Base-by-base conservation (phyloP, 1,140 invertebrate genomes). In the Acromyrmex echinatior region DNA sequence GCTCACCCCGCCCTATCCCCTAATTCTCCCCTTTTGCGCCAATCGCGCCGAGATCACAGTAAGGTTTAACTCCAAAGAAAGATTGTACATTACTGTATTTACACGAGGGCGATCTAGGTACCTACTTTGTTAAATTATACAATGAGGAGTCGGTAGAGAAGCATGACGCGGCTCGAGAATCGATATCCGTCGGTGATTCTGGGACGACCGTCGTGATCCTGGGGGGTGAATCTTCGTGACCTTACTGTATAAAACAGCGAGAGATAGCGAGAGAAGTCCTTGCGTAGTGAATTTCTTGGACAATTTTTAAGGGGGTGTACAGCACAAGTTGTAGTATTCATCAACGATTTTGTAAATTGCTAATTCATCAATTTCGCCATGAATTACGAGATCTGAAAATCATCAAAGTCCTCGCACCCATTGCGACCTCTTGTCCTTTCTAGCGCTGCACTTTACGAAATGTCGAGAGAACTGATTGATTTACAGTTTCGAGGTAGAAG, bases 21-120 rank as follows among this genome's bases (percentile, higher is more conserved):
- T 9, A 16, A 58, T 78, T 65, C 49, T 49, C 62, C 82, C 82
- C 60, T 66, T 84, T 87, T 56, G 84, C 85, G 87, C 85, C 77
- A 68, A 66, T 60, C 51, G 81, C 86, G 82, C 73, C 85, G 88
- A 91, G 92, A 92, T 94, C 93, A 94, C 94, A 91, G 93, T 95
- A 94, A 94, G 93, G 92, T 95, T 93, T 92, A 94, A 94, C 93
- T 94, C 93, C 93, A 93, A 93, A 81, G 74, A 88, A 90, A 92
- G 92, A 90, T 93, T 94, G 94, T 94, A 95, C 93, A 95, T 94
- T 95, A 94, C 91, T 95, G 92, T 95, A 95, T 95, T 95, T 95
- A 95, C 93, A 93, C 88, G 92, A 88, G 86, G 63, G 73, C 77
- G 90, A 90, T 79, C 35, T 39, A 39, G 35, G 86, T 87, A 87